phyloP scores from a whole-genome alignment of 1,140 invertebrate species.

The Pantala flavescens region DNA sequence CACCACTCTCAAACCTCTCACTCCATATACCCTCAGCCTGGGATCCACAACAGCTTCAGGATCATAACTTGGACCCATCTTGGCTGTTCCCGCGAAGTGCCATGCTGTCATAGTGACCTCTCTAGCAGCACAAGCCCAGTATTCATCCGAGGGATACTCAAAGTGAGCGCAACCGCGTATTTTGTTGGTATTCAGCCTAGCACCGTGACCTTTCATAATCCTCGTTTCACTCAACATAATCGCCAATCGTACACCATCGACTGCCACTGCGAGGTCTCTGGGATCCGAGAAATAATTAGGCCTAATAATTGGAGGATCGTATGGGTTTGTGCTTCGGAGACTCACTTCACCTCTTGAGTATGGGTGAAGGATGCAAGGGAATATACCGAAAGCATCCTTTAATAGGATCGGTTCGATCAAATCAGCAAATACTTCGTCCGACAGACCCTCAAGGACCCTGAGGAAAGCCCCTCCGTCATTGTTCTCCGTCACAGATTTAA shows the following conservation, averaged over 20 bases:
- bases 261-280: constrained; percentile 52
- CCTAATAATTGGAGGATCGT: constrained; percentile 61
- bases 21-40: constrained; percentile 43
- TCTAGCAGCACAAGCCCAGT: constrained; percentile 29
- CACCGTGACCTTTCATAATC: constrained; percentile 62
- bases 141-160: constrained; percentile 39
- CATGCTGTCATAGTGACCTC: constrained; percentile 58
- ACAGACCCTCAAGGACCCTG: constrained; percentile 52
- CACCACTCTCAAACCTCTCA: constrained; percentile 34
- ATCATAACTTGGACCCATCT: constrained; percentile 50
- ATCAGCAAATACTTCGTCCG: constrained; percentile 51
- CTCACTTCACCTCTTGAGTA: constrained; percentile 56
- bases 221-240: constrained; percentile 64
- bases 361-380: constrained; percentile 57
- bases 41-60: constrained; percentile 48
- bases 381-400: constrained; percentile 50
- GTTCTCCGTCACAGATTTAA: constrained; percentile 56
- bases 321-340: constrained; percentile 52
- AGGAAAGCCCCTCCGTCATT: constrained; percentile 63
- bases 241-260: constrained; percentile 54
- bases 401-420: constrained; percentile 56
- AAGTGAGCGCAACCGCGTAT: constrained; percentile 36
- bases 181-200: constrained; percentile 44
- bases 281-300: constrained; percentile 67
- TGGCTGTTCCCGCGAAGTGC: constrained; percentile 52